phyloP scores from a whole-genome alignment of 2,113 vertebrate genomes.

The Andinoacara biseriatus region DNA sequence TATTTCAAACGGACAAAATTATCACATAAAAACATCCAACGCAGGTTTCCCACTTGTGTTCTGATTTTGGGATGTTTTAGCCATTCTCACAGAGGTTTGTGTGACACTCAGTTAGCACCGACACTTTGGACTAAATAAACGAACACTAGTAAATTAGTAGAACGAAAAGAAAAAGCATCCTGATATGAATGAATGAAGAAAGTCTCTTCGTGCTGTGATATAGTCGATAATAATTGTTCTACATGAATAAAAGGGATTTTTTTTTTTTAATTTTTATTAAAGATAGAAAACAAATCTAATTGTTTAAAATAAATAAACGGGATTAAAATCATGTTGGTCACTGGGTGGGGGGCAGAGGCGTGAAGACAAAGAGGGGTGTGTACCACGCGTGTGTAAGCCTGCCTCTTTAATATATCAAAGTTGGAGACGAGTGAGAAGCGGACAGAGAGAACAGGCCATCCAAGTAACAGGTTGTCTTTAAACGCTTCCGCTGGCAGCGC shows the following conservation, averaged over 20 bases:
- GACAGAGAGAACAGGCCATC: background rate
- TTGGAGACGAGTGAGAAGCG: background rate
- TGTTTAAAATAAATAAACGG: background rate
- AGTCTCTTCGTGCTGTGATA: background rate
- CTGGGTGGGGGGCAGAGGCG: background rate
- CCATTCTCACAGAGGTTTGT: too few relatives aligned
- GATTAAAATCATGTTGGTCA: background rate
- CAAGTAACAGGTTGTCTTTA: background rate
- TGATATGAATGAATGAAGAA: background rate
- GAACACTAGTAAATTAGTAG: background rate
- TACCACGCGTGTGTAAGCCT: constrained; percentile 16
- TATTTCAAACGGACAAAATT: background rate
- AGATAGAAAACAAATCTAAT: background rate
- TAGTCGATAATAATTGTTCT: background rate
- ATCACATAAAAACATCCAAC: background rate
- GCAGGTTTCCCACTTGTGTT: background rate
- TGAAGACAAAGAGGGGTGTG: constrained; percentile 42
- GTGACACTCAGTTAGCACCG: background rate
- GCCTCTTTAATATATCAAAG: constrained; percentile 19
- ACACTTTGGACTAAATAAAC: background rate
- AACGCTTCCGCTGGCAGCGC: background rate
- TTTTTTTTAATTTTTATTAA: background rate
- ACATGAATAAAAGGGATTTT: background rate
- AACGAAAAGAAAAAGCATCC: background rate
- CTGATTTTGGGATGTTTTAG: background rate